Conservation (phyloP, 2,888 invertebrate species). For the Bellardia pandia region DNA sequence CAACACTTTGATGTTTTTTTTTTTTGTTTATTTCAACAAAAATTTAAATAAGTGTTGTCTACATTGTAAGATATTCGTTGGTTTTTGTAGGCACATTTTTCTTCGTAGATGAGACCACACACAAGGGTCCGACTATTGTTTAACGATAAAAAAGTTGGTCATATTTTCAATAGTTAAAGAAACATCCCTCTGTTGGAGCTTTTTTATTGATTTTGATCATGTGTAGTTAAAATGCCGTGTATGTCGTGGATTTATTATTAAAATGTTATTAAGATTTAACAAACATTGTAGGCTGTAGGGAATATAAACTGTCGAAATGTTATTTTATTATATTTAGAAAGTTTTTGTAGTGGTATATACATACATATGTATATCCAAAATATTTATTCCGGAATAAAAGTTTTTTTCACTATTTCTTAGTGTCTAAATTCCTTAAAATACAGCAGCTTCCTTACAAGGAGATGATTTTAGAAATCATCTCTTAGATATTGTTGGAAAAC, state of each 20-base stretch:
- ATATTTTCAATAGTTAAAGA: not conserved
- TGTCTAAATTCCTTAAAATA: no score
- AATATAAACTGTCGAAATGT: not conserved
- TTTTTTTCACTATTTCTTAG: no score
- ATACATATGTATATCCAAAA: no score
- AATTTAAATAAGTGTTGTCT: slow-evolving; percentile 8
- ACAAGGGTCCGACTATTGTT: slow-evolving; percentile 3
- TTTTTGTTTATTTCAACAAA: slow-evolving; percentile 9
- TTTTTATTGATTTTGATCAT: not conserved
- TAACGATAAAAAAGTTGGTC: not conserved
- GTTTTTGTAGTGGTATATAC: no score
- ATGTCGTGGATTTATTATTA: not conserved
- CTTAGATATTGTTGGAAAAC: no score
- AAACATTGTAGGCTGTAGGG: not conserved
- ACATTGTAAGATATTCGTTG: not conserved
- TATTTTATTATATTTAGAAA: not conserved
- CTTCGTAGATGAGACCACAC: slow-evolving; percentile 42
- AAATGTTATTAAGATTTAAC: not conserved
- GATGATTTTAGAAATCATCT: no score
- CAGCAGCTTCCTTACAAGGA: no score
- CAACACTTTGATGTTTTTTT: slow-evolving; percentile 34
- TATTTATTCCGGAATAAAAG: no score
- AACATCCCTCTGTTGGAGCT: not conserved
- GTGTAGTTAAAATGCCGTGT: not conserved
- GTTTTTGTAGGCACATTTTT: not conserved